Percentiles rank a stretch among this genome's conserved stretches.
phyloP scores from a whole-genome alignment of 1,140 invertebrate species.

The Tetraneura akinire region DNA sequence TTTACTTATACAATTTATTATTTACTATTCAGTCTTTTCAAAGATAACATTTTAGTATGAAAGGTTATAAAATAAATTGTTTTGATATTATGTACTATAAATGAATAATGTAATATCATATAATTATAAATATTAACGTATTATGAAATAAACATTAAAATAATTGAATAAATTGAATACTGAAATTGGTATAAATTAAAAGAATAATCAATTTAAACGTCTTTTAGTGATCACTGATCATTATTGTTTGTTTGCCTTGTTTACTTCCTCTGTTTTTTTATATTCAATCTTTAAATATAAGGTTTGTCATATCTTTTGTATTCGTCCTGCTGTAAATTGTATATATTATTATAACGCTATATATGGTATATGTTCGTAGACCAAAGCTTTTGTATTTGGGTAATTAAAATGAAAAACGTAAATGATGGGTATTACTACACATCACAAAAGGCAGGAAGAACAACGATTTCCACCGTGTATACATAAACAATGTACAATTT shows the following conservation, averaged over 20 bases:
- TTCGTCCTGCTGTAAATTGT: background rate
- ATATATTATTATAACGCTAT: background rate
- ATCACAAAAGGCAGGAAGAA: conserved; percentile 41
- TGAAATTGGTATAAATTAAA: background rate
- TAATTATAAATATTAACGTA: background rate
- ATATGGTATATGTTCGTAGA: no score
- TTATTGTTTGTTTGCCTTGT: no score
- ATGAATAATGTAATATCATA: background rate
- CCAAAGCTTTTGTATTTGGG: conserved; percentile 20
- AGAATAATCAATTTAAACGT: background rate
- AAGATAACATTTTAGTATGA: no score
- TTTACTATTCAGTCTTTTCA: no score
- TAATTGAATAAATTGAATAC: background rate
- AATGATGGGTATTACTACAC: background rate
- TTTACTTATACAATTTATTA: background rate
- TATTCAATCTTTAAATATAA: background rate
- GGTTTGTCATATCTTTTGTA: no score
- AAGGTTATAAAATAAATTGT: no score
- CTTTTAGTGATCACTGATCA: background rate
- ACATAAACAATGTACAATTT: conserved; percentile 39
- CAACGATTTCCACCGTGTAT: conserved; percentile 17
- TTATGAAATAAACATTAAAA: background rate
- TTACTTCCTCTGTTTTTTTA: no score
- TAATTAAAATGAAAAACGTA: conserved; percentile 22
- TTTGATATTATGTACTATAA: background rate